These are phyloP conservation scores for Alaudala cheleensis DNA, from an alignment of 2,113 vertebrate species.

Conservation along the genomic window DNA sequence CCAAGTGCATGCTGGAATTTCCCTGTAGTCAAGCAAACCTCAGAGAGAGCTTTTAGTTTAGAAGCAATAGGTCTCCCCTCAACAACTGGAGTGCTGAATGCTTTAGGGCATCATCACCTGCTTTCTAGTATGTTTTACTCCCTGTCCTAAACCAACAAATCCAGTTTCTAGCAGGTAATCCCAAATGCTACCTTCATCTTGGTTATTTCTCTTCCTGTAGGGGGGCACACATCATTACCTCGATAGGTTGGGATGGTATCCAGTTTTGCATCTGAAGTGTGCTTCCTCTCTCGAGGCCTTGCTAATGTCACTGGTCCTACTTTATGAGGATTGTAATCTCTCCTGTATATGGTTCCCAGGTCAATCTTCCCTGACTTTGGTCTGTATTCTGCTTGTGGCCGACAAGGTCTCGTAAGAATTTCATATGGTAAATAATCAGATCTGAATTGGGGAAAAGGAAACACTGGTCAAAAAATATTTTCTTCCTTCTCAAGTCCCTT, in stretches of 20 bases:
- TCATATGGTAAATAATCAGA: slow-evolving; percentile 81
- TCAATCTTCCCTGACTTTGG: slow-evolving; percentile 74
- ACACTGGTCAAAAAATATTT: background rate
- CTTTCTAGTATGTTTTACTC: background rate
- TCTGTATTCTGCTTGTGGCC: slow-evolving; percentile 67
- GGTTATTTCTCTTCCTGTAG: background rate
- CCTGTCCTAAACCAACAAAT: background rate
- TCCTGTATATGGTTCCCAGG: slow-evolving; percentile 79
- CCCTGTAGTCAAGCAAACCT: background rate
- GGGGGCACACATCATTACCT: slow-evolving; percentile 70
- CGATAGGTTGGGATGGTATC: slow-evolving; percentile 84
- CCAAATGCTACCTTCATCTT: background rate
- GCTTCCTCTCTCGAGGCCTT: slow-evolving; percentile 71
- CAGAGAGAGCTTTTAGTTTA: background rate
- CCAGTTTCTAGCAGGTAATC: background rate
- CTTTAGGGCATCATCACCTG: background rate
- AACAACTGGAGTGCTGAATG: background rate
- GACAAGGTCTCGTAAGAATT: slow-evolving; percentile 57
- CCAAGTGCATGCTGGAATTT: background rate
- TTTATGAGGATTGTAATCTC: slow-evolving; percentile 76
- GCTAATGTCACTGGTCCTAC: slow-evolving; percentile 68
- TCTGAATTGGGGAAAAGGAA: slow-evolving; percentile 63
- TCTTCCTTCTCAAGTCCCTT: background rate
- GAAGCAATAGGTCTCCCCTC: background rate
- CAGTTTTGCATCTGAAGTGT: slow-evolving; percentile 67